These are phyloP conservation scores for Apomyelois bistriatella DNA, from an alignment of 2,888 invertebrate genomes.

Conservation along the genomic window DNA sequence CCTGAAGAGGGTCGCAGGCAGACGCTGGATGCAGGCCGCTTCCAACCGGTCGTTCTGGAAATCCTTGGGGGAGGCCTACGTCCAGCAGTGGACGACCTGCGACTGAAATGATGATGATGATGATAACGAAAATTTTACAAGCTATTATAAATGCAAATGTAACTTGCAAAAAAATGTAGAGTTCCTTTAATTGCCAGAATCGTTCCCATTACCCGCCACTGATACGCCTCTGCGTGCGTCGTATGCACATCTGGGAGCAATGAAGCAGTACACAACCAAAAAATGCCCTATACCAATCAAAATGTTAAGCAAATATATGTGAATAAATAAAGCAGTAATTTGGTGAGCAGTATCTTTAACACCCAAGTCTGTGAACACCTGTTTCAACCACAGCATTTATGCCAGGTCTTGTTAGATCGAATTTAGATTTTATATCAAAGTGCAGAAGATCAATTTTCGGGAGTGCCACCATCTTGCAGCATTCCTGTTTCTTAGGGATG, in stretches of 20 bases:
- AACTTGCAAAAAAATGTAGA: slow-evolving; percentile 19
- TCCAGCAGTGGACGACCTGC: no score
- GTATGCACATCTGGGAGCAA: slow-evolving; percentile 78
- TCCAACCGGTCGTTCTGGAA: no score
- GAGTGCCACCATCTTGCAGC: slow-evolving; percentile 33
- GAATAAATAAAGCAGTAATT: slow-evolving; percentile 21
- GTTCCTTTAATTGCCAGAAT: slow-evolving; percentile 63
- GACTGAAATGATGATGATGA: no score
- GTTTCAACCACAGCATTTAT: slow-evolving; percentile 72
- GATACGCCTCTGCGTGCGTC: slow-evolving; percentile 64
- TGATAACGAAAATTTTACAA: not conserved
- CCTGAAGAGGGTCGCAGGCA: no score
- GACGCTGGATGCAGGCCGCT: no score
- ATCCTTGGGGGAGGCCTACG: no score
- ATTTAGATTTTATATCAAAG: slow-evolving; percentile 20
- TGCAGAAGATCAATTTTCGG: slow-evolving; percentile 30
- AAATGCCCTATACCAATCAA: slow-evolving; percentile 33
- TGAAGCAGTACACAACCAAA: slow-evolving; percentile 37
- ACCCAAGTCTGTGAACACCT: slow-evolving; percentile 70
- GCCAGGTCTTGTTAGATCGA: slow-evolving; percentile 26
- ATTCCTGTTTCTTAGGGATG: slow-evolving; percentile 75
- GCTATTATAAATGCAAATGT: slow-evolving; percentile 33
- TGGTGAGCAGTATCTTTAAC: slow-evolving; percentile 21
- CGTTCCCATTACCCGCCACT: slow-evolving; percentile 60
- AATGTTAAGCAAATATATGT: slow-evolving; percentile 27